phyloP scores from a whole-genome alignment of 2,113 vertebrate species.

The Thunnus maccoyii region DNA sequence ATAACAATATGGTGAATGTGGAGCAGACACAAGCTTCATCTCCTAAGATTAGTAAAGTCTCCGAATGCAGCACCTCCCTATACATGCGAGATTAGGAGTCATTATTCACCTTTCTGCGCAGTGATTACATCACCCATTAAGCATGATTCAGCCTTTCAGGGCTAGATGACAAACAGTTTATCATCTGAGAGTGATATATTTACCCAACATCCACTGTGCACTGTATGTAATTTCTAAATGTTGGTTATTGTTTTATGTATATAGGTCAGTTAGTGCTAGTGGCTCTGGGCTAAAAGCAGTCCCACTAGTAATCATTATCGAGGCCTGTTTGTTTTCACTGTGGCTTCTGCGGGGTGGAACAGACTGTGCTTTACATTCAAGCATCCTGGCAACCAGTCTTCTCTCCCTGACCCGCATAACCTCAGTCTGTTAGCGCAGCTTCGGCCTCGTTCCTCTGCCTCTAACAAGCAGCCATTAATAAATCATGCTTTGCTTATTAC shows the following conservation, averaged over 20 bases:
- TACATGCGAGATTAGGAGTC: slow-evolving; percentile 39
- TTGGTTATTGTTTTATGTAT: slow-evolving; percentile 43
- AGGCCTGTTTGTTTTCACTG: slow-evolving; percentile 67
- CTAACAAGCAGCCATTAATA: slow-evolving; percentile 79
- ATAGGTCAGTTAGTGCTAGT: slow-evolving; percentile 42
- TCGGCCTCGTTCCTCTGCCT: slow-evolving; percentile 51
- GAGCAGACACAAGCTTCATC: slow-evolving; percentile 42
- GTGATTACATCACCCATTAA: slow-evolving; percentile 69
- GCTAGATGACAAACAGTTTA: slow-evolving; percentile 56
- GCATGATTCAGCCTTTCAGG: slow-evolving; percentile 57
- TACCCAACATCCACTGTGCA: slow-evolving; percentile 9
- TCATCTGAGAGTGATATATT: slow-evolving; percentile 53
- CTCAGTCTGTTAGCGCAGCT: slow-evolving; percentile 49
- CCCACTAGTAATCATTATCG: slow-evolving; percentile 69
- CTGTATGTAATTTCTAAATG: slow-evolving; percentile 17
- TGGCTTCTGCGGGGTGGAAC: slow-evolving; percentile 52
- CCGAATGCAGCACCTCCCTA: slow-evolving; percentile 21
- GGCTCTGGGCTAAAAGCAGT: slow-evolving; percentile 53
- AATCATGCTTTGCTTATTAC: slow-evolving; percentile 80
- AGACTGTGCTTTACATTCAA: slow-evolving; percentile 56
- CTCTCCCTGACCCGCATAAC: slow-evolving; percentile 61
- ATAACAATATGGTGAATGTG: slow-evolving; percentile 41
- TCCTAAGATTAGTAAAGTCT: slow-evolving; percentile 64
- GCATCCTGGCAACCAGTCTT: slow-evolving; percentile 39
- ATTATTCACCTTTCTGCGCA: slow-evolving; percentile 57